A percentile compares a stretch with the other conserved stretches of the same genome.
These are phyloP conservation scores for Labeo rohita DNA, from an alignment of 2,113 vertebrate species.

Conservation along the genomic window DNA sequence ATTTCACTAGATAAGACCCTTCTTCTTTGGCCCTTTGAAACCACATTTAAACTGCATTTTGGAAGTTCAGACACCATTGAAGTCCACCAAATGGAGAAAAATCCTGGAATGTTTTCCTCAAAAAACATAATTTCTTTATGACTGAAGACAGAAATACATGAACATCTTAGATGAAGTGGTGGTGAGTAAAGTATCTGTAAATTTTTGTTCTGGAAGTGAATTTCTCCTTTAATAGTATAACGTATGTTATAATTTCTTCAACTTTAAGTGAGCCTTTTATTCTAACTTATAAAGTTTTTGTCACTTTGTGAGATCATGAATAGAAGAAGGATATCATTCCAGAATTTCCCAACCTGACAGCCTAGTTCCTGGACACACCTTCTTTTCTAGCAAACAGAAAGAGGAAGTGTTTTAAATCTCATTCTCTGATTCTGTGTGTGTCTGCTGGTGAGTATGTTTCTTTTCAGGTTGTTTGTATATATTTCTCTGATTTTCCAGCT, in stretches of 20 bases:
- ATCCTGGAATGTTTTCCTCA: too few species aligned
- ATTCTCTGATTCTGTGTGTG: not conserved
- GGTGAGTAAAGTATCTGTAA: too few species aligned
- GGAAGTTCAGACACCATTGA: too few species aligned
- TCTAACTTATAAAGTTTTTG: not conserved
- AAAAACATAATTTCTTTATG: too few species aligned
- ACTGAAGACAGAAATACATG: too few species aligned
- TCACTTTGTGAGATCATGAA: not conserved
- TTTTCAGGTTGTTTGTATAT: not conserved
- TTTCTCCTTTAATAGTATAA: too few species aligned
- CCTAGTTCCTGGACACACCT: not conserved
- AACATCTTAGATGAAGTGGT: too few species aligned
- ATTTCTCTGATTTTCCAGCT: slow-evolving; percentile 29
- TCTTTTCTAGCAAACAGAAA: slow-evolving; percentile 12
- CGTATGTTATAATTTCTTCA: not conserved
- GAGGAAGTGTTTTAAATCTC: not conserved
- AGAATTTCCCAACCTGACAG: not conserved
- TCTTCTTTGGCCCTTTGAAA: too few species aligned
- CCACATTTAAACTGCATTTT: too few species aligned
- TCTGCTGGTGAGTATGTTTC: not conserved
- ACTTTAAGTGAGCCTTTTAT: not conserved
- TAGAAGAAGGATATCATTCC: not conserved
- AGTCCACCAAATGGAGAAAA: too few species aligned
- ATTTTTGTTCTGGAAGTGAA: too few species aligned
- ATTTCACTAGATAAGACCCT: too few species aligned